Conservation (phyloP, 2,797 vertebrate genomes). For the Triplophysa bombifrons region DNA sequence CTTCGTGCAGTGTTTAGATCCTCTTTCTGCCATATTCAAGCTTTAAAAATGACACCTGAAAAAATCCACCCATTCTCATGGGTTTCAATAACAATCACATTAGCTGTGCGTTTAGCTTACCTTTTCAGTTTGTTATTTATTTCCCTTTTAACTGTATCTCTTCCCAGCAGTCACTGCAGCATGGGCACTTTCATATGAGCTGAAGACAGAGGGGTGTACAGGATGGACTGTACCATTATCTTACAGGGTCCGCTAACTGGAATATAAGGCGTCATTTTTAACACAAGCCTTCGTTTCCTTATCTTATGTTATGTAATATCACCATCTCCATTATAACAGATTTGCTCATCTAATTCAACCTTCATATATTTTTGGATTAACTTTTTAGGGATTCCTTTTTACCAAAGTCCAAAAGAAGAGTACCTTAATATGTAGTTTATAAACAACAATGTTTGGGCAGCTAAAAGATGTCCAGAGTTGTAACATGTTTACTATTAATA, state of each 20-base stretch:
- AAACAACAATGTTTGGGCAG: no score
- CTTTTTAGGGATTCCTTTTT: no score
- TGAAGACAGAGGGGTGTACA: slow-evolving; percentile 78
- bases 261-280: slow-evolving; percentile 41
- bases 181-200: slow-evolving; percentile 80
- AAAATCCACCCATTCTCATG: slow-evolving; percentile 53
- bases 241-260: slow-evolving; percentile 50
- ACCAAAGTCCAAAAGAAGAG: no score
- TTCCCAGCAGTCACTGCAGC: slow-evolving; percentile 85
- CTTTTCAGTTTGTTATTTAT: slow-evolving; percentile 62
- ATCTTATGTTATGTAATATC: slow-evolving; percentile 55
- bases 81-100: slow-evolving; percentile 45
- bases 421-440: no score
- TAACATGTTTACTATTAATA: no score
- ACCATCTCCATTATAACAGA: slow-evolving; percentile 56
- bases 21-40: slow-evolving; percentile 52
- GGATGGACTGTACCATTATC: slow-evolving; percentile 64
- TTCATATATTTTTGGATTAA: slow-evolving; percentile 63
- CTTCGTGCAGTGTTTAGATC: slow-evolving; percentile 63
- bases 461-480: no score
- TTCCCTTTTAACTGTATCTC: slow-evolving; percentile 69
- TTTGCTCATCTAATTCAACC: slow-evolving; percentile 63
- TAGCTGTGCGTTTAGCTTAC: slow-evolving; percentile 70
- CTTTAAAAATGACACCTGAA: slow-evolving; percentile 59
- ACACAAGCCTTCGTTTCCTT: slow-evolving; percentile 44